phyloP scores from a whole-genome alignment of 1,140 invertebrate genomes.

The Drosophila persimilis region DNA sequence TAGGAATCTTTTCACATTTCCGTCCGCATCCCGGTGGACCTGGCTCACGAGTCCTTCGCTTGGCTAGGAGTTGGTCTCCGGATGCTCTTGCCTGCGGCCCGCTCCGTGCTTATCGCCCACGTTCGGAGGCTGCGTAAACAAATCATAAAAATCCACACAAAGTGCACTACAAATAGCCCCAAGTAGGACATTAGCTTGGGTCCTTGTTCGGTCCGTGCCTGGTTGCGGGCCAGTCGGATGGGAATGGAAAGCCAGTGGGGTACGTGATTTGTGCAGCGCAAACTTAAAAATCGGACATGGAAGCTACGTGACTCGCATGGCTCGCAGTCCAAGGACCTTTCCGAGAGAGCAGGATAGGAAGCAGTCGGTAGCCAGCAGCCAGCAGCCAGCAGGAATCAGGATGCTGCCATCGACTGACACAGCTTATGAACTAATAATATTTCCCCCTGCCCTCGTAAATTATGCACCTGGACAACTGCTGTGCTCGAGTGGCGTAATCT shows the following conservation, averaged over 20 bases:
- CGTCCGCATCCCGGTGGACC: neutral
- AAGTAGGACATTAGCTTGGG: constrained; percentile 66
- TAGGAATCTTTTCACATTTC: constrained; percentile 7
- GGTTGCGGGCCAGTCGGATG: neutral
- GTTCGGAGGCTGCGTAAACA: constrained; percentile 61
- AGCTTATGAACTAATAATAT: constrained; percentile 70
- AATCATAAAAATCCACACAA: constrained; percentile 78
- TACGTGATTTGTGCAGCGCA: constrained; percentile 76
- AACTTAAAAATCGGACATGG: constrained; percentile 79
- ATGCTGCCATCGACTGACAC: constrained; percentile 36
- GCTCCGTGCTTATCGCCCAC: constrained; percentile 46
- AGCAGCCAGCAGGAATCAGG: constrained; percentile 6
- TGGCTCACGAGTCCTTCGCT: neutral
- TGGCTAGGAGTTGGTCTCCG: neutral
- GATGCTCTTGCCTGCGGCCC: constrained; percentile 6
- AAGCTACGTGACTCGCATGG: constrained; percentile 66
- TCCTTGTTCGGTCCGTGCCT: constrained; percentile 28
- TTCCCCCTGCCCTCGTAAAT: constrained; percentile 50
- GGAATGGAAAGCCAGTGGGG: constrained; percentile 14
- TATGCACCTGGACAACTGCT: constrained; percentile 65
- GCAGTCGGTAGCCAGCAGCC: constrained; percentile 2
- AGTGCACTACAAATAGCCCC: constrained; percentile 74
- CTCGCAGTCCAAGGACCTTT: constrained; percentile 2
- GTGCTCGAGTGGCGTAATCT: constrained; percentile 53
- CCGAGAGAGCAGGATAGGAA: constrained; percentile 1